Base-by-base conservation (phyloP, 2,797 vertebrate species). In the Phataginus tricuspis region DNA sequence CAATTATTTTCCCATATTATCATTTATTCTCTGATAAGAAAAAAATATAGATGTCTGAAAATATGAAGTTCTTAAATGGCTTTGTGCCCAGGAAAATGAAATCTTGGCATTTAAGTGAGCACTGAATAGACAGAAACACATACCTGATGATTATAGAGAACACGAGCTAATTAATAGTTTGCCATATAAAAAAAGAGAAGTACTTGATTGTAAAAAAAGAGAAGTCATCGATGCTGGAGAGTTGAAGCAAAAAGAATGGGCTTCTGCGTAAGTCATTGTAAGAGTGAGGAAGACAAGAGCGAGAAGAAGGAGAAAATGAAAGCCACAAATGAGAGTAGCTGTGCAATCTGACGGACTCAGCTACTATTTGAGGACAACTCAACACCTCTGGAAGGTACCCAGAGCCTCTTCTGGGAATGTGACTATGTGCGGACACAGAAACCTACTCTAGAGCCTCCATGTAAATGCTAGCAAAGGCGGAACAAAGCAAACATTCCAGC, bases 41-140 rank as follows among this genome's bases (percentile, higher is more conserved):
- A 85, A 90, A 61, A 27, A 90, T 71, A 29, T 8, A 74, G 14
- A 51, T 92, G 74, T 94, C 51, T 84, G n/a, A 89, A 95, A 94
- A 64, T 55, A 61, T 71, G 2, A 39, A 75, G 31, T 66, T 94
- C 39, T 85, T 49, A 82, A 90, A 77, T 23, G 14, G 34, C 6
- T 94, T 29, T 37, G 19, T 37, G 13, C 4, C 25, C 37, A 68
- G 42, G 23, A 85, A 88, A 93, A 74, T 51, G 31, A 93, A 57
- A 29, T 82, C 9, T n/a, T n/a, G 7, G 29, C 64, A 57, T 86
- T 83, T 66, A 79, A 79, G 5, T 37, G 21, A 74, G 25, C 34
- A 55, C 9, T 31, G 29, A 74, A 63, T n/a, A 74, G 21, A 45
- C 14, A n/a, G 59, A 86, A 94, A 89, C 19, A 77, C 14, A 78